Evolutionary conservation across 2,888 invertebrate genomes (phyloP).

Genomic region (Agonopterix arenella): DNA sequence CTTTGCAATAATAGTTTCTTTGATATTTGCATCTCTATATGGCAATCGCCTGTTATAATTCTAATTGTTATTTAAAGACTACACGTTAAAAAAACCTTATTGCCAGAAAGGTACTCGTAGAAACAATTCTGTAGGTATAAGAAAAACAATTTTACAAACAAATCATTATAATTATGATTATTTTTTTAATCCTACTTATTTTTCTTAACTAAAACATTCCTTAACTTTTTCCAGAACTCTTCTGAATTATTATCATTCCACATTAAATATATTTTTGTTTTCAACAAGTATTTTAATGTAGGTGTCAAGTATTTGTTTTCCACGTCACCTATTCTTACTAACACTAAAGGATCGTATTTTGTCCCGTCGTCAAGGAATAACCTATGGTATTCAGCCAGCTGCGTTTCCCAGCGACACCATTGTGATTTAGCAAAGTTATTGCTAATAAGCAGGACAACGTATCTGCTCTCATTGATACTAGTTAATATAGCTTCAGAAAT

Average conservation of each 20-base stretch:
- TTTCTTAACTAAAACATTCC: slow-evolving; percentile 40
- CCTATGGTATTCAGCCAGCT: slow-evolving; percentile 80
- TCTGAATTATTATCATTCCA: slow-evolving; percentile 73
- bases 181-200: slow-evolving; percentile 6
- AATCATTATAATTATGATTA: not conserved
- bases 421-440: slow-evolving; percentile 82
- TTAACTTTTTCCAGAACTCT: slow-evolving; percentile 61
- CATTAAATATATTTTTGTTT: slow-evolving; percentile 79
- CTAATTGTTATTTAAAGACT: too few species aligned
- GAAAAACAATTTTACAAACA: not conserved
- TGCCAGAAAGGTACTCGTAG: too few species aligned
- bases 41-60: too few species aligned
- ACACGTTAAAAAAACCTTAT: too few species aligned
- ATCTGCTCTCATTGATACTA: slow-evolving; percentile 79
- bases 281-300: slow-evolving; percentile 78
- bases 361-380: slow-evolving; percentile 77
- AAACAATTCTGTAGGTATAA: not conserved
- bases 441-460: slow-evolving; percentile 81
- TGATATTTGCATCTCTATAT: too few species aligned
- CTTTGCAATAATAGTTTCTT: too few species aligned
- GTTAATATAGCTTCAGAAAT: slow-evolving; percentile 81
- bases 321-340: slow-evolving; percentile 79
- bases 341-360: slow-evolving; percentile 75
- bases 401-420: slow-evolving; percentile 85
- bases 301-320: slow-evolving; percentile 73